These are phyloP conservation scores for Drosophila hamatofila DNA, from an alignment of 2,888 invertebrate genomes.

Conservation along the genomic window DNA sequence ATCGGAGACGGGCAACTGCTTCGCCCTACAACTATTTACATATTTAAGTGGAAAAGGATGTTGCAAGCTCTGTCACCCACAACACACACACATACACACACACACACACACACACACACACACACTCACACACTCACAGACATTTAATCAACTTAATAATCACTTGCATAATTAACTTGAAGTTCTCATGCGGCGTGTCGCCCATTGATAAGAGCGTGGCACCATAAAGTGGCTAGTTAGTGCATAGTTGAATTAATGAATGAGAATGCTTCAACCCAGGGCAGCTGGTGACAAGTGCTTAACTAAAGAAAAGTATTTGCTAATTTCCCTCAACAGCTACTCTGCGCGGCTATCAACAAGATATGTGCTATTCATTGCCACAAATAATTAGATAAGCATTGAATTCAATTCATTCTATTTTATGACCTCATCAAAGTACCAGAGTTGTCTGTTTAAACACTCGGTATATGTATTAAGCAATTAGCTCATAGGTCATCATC, in stretches of 20 bases:
- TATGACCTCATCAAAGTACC: background rate
- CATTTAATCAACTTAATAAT: conserved; percentile 37
- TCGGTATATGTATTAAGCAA: background rate
- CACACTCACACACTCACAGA: conserved; percentile 1
- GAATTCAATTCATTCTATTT: background rate
- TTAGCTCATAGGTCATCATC: too few species aligned
- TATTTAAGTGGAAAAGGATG: conserved; percentile 26
- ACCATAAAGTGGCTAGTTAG: conserved; percentile 17
- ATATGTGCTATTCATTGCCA: background rate
- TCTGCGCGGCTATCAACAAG: too few species aligned
- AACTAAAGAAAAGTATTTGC: background rate
- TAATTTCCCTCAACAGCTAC: background rate
- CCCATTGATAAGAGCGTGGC: conserved; percentile 34
- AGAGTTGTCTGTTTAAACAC: background rate
- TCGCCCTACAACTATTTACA: conserved; percentile 4
- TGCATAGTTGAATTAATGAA: background rate
- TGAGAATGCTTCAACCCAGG: background rate
- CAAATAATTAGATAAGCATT: background rate
- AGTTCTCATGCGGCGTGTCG: conserved; percentile 28
- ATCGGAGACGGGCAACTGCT: conserved; percentile 1
- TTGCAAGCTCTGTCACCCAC: conserved; percentile 15
- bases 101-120: conserved; percentile 5
- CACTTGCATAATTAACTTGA: conserved; percentile 33
- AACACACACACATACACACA: background rate
- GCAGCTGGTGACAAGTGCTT: background rate